Conservation (phyloP, 2,797 vertebrate genomes). For the Urosaurus nigricauda region DNA sequence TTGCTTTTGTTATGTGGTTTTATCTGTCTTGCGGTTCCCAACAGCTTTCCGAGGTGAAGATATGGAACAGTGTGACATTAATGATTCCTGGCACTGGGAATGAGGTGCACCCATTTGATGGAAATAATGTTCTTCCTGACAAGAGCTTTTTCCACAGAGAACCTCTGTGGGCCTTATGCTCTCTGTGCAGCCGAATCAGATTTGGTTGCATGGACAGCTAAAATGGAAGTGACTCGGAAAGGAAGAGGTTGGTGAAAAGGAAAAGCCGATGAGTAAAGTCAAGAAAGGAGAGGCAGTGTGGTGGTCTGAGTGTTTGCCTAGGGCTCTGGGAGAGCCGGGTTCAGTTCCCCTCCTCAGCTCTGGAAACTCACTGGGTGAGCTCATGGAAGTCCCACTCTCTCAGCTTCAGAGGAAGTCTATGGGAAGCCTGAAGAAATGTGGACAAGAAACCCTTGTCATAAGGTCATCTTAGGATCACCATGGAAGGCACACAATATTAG, state of each 20-base stretch:
- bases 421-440: too few relatives aligned
- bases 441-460: too few relatives aligned
- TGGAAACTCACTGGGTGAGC: too few relatives aligned
- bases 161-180: neutral
- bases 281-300: too few relatives aligned
- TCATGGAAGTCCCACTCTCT: too few relatives aligned
- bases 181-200: neutral
- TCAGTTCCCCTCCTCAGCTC: too few relatives aligned
- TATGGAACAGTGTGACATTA: neutral
- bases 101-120: neutral
- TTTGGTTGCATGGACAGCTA: neutral
- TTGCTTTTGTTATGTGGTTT: neutral
- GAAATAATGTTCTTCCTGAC: neutral
- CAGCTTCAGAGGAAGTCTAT: too few relatives aligned
- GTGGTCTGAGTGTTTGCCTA: too few relatives aligned
- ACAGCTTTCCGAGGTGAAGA: neutral
- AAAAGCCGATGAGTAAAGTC: neutral
- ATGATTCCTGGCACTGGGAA: neutral
- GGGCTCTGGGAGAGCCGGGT: too few relatives aligned
- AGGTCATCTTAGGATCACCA: too few relatives aligned
- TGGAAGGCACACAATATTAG: too few relatives aligned
- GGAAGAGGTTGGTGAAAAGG: neutral
- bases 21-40: neutral
- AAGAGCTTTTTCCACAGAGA: neutral
- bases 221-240: neutral